Conservation (phyloP, 2,113 vertebrate genomes). For the Myrmophylax atrothorax region DNA sequence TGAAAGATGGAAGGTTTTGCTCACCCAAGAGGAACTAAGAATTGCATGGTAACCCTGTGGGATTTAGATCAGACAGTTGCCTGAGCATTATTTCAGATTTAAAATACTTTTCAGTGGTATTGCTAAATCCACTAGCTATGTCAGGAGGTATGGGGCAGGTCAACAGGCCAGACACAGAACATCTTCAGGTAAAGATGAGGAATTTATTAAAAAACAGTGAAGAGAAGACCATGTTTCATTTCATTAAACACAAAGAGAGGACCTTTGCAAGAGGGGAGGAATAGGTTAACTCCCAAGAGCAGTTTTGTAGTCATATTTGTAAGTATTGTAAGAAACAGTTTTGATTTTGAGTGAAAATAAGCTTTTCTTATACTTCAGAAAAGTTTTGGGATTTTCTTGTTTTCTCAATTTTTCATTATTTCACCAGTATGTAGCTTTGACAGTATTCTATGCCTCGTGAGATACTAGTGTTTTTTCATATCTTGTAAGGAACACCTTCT, state of each 20-base stretch:
- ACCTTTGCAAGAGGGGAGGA: neutral
- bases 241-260: neutral
- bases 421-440: neutral
- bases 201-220: neutral
- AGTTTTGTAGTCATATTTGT: neutral
- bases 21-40: conserved; percentile 1
- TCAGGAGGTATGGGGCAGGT: conserved; percentile 29
- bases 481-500: neutral
- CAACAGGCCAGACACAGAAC: neutral
- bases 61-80: neutral
- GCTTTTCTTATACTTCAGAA: neutral
- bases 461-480: neutral
- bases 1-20: conserved; percentile 6
- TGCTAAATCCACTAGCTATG: neutral
- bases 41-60: neutral
- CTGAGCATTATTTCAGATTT: conserved; percentile 1
- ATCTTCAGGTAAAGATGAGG: neutral
- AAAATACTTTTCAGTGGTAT: neutral
- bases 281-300: neutral
- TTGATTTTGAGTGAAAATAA: conserved; percentile 23
- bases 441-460: neutral
- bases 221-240: neutral
- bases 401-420: neutral
- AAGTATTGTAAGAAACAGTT: neutral
- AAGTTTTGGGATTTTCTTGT: neutral